Evolutionary conservation across 1,140 invertebrate species (phyloP).

Genomic region (Heliconius congener): DNA sequence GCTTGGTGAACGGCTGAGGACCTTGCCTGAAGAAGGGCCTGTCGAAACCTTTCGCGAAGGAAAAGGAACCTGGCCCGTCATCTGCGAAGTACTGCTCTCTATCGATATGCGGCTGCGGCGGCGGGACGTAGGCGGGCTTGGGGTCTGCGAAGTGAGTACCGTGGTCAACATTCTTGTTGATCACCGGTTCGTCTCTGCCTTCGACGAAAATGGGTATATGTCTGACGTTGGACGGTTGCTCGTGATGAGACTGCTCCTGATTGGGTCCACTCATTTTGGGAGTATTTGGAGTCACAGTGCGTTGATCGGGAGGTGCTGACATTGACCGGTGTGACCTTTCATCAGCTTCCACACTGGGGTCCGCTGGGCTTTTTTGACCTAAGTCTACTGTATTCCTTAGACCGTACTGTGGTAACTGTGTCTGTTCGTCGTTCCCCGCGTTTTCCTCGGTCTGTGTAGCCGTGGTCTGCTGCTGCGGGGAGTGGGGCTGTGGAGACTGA

Average conservation of each 20-base stretch:
- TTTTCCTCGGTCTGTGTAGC: constrained; percentile 80
- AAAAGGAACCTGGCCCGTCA: constrained; percentile 54
- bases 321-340: constrained; percentile 85
- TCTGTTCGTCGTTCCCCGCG: constrained; percentile 51
- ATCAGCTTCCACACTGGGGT: constrained; percentile 79
- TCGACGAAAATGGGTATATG: constrained; percentile 95
- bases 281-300: constrained; percentile 57
- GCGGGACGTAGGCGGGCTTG: constrained; percentile 60
- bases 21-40: constrained; percentile 71
- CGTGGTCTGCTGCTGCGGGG: constrained; percentile 64
- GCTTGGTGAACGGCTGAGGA: constrained; percentile 69
- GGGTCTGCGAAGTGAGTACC: constrained; percentile 67
- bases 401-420: constrained; percentile 85
- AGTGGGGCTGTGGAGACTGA: constrained; percentile 49
- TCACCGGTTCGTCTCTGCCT: constrained; percentile 88
- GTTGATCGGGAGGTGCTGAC: constrained; percentile 85
- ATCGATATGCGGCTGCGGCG: constrained; percentile 67
- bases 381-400: constrained; percentile 89
- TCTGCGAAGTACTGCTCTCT: constrained; percentile 74
- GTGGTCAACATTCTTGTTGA: constrained; percentile 82
- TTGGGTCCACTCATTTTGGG: constrained; percentile 74
- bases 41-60: constrained; percentile 69
- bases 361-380: constrained; percentile 84
- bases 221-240: constrained; percentile 81
- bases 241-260: constrained; percentile 54